Conservation (phyloP, 2,797 vertebrate genomes). For the Mormyrops attenuatus region DNA sequence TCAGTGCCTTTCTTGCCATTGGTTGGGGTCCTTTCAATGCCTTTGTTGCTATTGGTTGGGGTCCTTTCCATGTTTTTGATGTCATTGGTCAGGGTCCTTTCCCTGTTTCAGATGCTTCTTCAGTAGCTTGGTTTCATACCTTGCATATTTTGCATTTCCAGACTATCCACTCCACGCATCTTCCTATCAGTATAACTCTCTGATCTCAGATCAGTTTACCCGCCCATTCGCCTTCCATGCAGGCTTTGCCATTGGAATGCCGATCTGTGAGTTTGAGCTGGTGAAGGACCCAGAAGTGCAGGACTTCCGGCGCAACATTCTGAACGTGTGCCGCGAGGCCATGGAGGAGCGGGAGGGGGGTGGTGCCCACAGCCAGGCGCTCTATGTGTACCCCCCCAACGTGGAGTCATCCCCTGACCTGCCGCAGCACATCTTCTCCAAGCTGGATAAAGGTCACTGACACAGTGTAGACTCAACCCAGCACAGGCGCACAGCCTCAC, state of each 20-base stretch:
- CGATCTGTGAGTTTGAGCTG: constrained; percentile 63
- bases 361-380: constrained; percentile 63
- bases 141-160: neutral
- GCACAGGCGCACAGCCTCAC: neutral
- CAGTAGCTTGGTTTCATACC: neutral
- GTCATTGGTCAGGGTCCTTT: neutral
- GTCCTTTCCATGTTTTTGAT: neutral
- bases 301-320: constrained; percentile 60
- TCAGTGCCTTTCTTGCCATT: neutral
- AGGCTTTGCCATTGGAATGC: constrained; percentile 59
- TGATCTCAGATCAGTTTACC: neutral
- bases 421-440: constrained; percentile 66
- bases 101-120: neutral
- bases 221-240: neutral
- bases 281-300: constrained; percentile 61
- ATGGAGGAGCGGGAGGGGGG: constrained; percentile 62
- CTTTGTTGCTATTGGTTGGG: neutral
- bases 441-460: constrained; percentile 52
- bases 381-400: constrained; percentile 71
- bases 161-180: neutral
- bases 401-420: constrained; percentile 65
- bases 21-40: neutral
- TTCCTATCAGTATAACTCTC: neutral
- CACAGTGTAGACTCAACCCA: neutral
- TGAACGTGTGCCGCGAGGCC: constrained; percentile 60